Evolutionary conservation across 2,888 invertebrate genomes (phyloP).

Genomic region (Nemotelus nigrinus): DNA sequence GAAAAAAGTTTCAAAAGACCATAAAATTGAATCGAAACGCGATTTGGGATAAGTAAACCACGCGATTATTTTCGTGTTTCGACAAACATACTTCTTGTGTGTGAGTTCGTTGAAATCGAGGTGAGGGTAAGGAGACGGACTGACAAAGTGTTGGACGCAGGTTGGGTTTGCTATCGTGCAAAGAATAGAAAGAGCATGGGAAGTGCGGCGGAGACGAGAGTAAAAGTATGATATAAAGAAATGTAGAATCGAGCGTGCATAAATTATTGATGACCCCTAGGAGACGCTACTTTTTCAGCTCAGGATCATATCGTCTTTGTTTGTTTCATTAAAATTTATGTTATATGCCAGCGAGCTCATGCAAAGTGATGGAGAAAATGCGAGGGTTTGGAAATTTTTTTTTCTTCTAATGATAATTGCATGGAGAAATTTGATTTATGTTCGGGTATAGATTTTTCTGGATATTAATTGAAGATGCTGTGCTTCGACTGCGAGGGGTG

Average conservation of each 20-base stretch:
- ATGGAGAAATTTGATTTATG: constrained; percentile 27
- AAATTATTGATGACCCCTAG: constrained; percentile 44
- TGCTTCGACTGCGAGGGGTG: no score
- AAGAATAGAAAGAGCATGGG: no score
- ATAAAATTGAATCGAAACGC: constrained; percentile 42
- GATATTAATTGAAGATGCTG: neutral
- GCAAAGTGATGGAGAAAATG: constrained; percentile 21
- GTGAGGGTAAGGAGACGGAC: no score
- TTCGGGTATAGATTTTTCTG: neutral
- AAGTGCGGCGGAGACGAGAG: neutral
- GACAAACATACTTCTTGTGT: neutral
- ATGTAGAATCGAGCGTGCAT: constrained; percentile 43
- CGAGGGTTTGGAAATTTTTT: constrained; percentile 14
- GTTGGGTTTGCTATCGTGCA: neutral
- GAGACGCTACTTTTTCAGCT: constrained; percentile 28
- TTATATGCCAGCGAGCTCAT: constrained; percentile 4
- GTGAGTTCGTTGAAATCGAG: no score
- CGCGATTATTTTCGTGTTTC: constrained; percentile 36
- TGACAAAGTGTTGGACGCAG: neutral
- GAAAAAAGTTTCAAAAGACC: constrained; percentile 40
- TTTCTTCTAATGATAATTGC: constrained; percentile 13
- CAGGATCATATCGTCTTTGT: constrained; percentile 17
- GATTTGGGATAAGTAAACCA: constrained; percentile 29
- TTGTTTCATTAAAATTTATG: constrained; percentile 41
- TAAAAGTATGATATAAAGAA: constrained; percentile 17